These are phyloP conservation scores for Dryococelus australis DNA, from an alignment of 2,888 invertebrate species.

Conservation along the genomic window DNA sequence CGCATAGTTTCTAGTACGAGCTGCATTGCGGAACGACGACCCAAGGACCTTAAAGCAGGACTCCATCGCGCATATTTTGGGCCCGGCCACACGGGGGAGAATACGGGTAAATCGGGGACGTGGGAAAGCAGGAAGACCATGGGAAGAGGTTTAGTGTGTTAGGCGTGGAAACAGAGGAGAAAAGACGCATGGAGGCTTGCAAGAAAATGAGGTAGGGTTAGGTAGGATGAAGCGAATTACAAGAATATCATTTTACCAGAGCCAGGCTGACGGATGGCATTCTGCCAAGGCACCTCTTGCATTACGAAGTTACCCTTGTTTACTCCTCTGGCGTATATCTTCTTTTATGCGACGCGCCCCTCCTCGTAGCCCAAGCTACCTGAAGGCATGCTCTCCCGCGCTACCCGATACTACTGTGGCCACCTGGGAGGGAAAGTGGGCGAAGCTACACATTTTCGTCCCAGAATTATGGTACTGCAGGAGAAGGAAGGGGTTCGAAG, in stretches of 20 bases:
- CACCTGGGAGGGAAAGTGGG: background rate
- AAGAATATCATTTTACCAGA: constrained; percentile 16
- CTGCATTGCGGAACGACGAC: too few species aligned
- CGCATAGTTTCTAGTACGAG: too few species aligned
- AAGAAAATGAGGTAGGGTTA: background rate
- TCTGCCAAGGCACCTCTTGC: background rate
- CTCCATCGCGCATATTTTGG: too few species aligned
- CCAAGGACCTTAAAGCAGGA: too few species aligned
- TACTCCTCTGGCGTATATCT: background rate
- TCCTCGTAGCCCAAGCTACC: background rate
- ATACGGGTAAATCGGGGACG: too few species aligned
- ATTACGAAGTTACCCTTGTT: constrained; percentile 6
- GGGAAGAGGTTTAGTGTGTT: too few species aligned
- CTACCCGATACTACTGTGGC: background rate
- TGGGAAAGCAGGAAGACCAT: too few species aligned
- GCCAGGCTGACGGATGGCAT: background rate
- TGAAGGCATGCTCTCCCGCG: background rate
- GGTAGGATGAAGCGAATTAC: constrained; percentile 3
- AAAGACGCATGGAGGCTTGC: background rate
- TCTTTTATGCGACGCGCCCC: background rate
- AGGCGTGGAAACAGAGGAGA: background rate
- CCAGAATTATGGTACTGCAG: background rate
- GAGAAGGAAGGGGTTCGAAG: background rate
- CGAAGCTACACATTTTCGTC: background rate
- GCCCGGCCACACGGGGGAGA: too few species aligned